These are phyloP conservation scores for Armadillidium nasatum DNA, from an alignment of 1,140 invertebrate species.

Conservation along the genomic window DNA sequence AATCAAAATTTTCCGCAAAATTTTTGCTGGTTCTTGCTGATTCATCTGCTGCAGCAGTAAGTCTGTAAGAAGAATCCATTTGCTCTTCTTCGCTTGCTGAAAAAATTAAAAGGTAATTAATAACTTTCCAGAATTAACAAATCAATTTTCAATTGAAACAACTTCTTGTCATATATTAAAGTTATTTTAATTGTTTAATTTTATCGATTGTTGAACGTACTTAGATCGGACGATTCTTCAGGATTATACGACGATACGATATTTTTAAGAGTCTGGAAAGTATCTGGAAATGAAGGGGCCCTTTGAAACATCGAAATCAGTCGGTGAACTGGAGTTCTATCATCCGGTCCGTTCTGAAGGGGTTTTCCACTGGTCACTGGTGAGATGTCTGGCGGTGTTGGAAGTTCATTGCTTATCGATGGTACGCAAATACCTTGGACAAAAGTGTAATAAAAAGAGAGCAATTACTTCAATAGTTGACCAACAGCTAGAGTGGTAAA, in stretches of 20 bases:
- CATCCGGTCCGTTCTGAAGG: not conserved
- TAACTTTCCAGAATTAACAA: no score
- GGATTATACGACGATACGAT: slow-evolving; percentile 40
- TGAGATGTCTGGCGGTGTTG: not conserved
- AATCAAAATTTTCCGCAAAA: not conserved
- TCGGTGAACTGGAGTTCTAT: slow-evolving; percentile 29
- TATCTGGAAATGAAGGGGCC: slow-evolving; percentile 33
- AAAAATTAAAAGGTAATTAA: not conserved
- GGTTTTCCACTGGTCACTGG: not conserved
- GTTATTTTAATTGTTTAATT: no score
- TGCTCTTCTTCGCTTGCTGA: not conserved
- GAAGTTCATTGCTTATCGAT: not conserved
- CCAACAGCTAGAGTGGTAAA: no score
- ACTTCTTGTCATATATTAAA: no score
- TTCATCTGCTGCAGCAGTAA: not conserved
- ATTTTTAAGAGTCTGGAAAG: slow-evolving; percentile 37
- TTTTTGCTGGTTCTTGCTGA: not conserved
- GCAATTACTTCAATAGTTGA: no score
- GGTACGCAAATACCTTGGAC: not conserved
- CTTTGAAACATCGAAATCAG: slow-evolving; percentile 39
- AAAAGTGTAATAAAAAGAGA: no score
- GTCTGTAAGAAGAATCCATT: not conserved
- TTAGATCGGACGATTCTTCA: not conserved
- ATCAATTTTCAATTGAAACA: no score
- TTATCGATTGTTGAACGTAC: not conserved